A percentile compares a stretch with the other conserved stretches of the same genome.
phyloP scores from a whole-genome alignment of 2,797 vertebrate species.

The Lacerta bilineata region DNA sequence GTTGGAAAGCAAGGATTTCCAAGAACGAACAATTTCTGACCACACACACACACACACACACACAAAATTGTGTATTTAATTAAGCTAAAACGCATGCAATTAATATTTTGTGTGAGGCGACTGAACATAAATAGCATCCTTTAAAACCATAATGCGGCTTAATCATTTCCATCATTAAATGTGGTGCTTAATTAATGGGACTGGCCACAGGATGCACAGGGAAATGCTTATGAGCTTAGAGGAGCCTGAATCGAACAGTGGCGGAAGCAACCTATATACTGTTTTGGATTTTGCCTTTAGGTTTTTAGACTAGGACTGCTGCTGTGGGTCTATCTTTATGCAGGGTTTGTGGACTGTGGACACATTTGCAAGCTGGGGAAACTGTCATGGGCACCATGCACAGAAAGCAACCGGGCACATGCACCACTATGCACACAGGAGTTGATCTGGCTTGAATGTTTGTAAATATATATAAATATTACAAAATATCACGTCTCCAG shows the following conservation, averaged over 20 bases:
- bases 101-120: not conserved
- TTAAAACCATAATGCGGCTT: not conserved
- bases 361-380: too few species aligned
- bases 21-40: not conserved
- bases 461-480: not conserved
- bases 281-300: not conserved
- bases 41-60: not conserved
- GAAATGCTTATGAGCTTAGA: not conserved
- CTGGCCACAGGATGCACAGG: not conserved
- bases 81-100: not conserved
- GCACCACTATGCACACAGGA: too few species aligned
- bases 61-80: not conserved
- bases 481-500: not conserved
- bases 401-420: too few species aligned
- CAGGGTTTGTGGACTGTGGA: not conserved
- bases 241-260: too few species aligned
- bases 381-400: too few species aligned
- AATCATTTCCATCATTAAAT: not conserved
- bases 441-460: too few species aligned
- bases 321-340: not conserved
- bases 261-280: not conserved
- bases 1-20: not conserved
- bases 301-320: not conserved
- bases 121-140: not conserved
- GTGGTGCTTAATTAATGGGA: not conserved